These are phyloP conservation scores for Drosophila seguyi DNA, from an alignment of 1,140 invertebrate genomes.

Conservation along the genomic window DNA sequence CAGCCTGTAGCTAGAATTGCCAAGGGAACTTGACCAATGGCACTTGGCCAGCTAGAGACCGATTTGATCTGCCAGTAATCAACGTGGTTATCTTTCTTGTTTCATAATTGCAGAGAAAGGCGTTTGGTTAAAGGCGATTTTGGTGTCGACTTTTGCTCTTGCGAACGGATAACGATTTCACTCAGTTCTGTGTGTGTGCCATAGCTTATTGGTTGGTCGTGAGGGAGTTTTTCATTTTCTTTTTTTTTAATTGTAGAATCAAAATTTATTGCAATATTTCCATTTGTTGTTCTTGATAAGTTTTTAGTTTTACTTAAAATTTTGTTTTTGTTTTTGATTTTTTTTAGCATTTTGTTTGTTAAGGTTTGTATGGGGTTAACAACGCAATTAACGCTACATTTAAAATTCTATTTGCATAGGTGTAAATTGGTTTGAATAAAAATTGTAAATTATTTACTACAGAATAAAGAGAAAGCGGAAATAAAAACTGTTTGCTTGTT, in stretches of 20 bases:
- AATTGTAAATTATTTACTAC: conserved; percentile 61
- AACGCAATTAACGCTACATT: conserved; percentile 71
- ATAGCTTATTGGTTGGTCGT: conserved; percentile 31
- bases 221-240: conserved; percentile 12
- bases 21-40: too few species aligned
- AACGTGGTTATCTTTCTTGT: background rate
- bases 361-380: conserved; percentile 57
- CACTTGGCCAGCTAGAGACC: conserved; percentile 11
- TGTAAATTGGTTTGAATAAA: conserved; percentile 70
- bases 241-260: conserved; percentile 45
- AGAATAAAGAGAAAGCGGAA: conserved; percentile 71
- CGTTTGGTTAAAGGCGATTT: conserved; percentile 40
- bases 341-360: conserved; percentile 39
- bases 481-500: conserved; percentile 55
- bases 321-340: conserved; percentile 43
- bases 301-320: conserved; percentile 51
- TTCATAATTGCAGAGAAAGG: conserved; percentile 9
- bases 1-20: conserved; percentile 18
- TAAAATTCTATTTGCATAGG: conserved; percentile 59
- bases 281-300: conserved; percentile 41
- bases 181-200: conserved; percentile 46
- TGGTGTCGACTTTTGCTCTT: conserved; percentile 35
- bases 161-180: conserved; percentile 20
- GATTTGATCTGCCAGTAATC: conserved; percentile 4
- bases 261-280: conserved; percentile 64